Conservation (phyloP, 2,888 invertebrate species). For the Plebejus argus region DNA sequence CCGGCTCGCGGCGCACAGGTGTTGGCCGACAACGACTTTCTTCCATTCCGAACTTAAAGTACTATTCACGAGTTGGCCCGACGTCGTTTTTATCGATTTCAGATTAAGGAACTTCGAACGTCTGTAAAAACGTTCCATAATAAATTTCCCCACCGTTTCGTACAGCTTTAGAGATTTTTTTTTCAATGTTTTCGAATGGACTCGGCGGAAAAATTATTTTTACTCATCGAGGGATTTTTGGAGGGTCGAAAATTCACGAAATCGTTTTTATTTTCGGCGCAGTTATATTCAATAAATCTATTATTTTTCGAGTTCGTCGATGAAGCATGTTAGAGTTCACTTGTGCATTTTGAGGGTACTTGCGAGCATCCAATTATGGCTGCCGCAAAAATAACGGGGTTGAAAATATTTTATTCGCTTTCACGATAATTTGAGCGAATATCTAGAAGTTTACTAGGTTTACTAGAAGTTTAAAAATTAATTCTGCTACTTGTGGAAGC, state of each 20-base stretch:
- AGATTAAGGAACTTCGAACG: conserved; percentile 77
- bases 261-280: conserved; percentile 46
- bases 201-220: conserved; percentile 26
- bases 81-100: conserved; percentile 76
- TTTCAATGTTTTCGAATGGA: conserved; percentile 33
- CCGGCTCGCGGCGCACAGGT: conserved; percentile 64
- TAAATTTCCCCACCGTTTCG: conserved; percentile 62
- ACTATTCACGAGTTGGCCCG: conserved; percentile 74
- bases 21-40: conserved; percentile 69
- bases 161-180: conserved; percentile 42
- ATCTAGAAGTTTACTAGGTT: not conserved
- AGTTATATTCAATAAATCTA: conserved; percentile 47
- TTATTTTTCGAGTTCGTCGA: conserved; percentile 46
- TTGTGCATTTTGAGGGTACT: conserved; percentile 47
- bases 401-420: conserved; percentile 37
- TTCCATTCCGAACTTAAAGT: conserved; percentile 70
- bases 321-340: conserved; percentile 45
- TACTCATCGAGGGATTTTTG: conserved; percentile 6
- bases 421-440: conserved; percentile 28
- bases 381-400: conserved; percentile 43
- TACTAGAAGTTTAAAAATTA: not conserved
- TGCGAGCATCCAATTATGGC: conserved; percentile 47
- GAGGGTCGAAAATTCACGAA: conserved; percentile 9
- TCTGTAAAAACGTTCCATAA: conserved; percentile 74
- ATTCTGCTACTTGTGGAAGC: not conserved